Base-by-base conservation (phyloP, 2,888 invertebrate genomes). In the Oscheius sp. region DNA sequence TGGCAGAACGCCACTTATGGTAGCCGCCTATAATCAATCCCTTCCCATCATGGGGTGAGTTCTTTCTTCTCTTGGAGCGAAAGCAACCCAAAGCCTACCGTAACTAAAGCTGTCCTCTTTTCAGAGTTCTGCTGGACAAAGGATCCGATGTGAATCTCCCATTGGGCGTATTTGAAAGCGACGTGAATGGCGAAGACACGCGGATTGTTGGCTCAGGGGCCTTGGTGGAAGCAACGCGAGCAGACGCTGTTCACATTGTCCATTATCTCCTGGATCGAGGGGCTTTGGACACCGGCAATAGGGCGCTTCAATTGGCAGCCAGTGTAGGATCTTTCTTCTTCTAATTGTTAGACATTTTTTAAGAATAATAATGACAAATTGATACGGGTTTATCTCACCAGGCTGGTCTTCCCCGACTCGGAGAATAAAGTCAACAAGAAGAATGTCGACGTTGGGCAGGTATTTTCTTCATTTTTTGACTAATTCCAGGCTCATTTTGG, bases 361-460 rank as follows among this genome's bases (percentile, higher is more conserved):
- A 20, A 78, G 70, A 71, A 61, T 6, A 57, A 69, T 20, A 80
- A 79, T 52, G 78, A 80, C 52, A 77, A 79, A 39, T 52, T 80
- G 17, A 75, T 83, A 10, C 67, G 81, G 12, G 70, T 76, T 2
- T 81, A 85, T 34, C 73, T 85, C 12, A 73, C 71, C 10, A 74
- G 81, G 4, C 79, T 86, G 42, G 81, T 80, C 0, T 83, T 83
- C 50, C 91, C 93, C 0, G 97, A 97, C 88, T 92, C 93, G 0
- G 96, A 96, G 84, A 93, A 92, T 88, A 93, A 93, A 88, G 92
- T 97, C 55, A 95, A 96, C 88, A 94, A 93, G 87, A 92, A 93
- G 76, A 91, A 92, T 0, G 91, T 95, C 88, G 91, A 92, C 0
- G 91, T 92, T 82, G 89, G 90, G 23, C 89, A 91, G 71, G 74